Evolutionary conservation across 2,113 vertebrate species (phyloP).

Genomic region (Chamaetylas fuelleborni): DNA sequence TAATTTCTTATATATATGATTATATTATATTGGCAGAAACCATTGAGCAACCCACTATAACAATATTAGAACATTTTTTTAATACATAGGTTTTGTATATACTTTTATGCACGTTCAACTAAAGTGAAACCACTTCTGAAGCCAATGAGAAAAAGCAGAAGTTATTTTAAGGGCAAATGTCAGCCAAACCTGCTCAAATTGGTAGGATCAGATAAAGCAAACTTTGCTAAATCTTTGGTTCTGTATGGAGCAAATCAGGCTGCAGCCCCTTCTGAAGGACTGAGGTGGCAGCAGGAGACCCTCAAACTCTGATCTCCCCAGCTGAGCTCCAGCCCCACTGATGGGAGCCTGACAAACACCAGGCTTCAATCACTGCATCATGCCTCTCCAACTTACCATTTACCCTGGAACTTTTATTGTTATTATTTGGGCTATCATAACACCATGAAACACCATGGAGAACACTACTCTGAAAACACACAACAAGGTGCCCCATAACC

Average conservation of each 20-base stretch:
- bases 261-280: neutral
- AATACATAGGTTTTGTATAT: neutral
- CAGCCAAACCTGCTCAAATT: neutral
- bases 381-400: neutral
- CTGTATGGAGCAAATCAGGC: neutral
- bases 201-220: neutral
- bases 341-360: neutral
- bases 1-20: neutral
- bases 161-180: neutral
- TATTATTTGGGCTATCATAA: neutral
- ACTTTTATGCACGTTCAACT: neutral
- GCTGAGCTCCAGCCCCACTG: neutral
- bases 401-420: neutral
- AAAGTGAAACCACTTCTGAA: neutral
- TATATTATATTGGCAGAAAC: neutral
- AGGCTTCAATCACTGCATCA: neutral
- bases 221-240: neutral
- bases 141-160: neutral
- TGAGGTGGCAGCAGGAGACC: fast-evolving
- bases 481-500: neutral
- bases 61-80: neutral
- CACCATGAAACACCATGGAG: neutral
- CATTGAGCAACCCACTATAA: neutral
- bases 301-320: neutral
- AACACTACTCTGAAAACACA: neutral